Evolutionary conservation across 2,888 invertebrate species (phyloP).

Genomic region (Vandiemenella viatica): DNA sequence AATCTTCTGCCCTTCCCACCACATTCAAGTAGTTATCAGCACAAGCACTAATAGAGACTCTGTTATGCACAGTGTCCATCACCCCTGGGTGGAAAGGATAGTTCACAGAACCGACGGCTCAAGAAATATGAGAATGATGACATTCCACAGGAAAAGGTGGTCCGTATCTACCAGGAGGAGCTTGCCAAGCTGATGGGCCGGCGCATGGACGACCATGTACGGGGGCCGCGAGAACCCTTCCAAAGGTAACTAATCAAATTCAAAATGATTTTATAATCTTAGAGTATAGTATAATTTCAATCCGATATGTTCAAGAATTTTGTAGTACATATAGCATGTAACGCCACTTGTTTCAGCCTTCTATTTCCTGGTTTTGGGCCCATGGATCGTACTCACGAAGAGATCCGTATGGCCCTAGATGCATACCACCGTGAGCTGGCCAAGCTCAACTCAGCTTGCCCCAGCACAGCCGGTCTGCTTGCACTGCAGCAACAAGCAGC

Average conservation of each 20-base stretch:
- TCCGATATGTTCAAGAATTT: no score
- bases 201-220: conserved; percentile 49
- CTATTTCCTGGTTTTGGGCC: conserved; percentile 62
- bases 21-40: no score
- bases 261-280: no score
- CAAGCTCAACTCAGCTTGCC: conserved; percentile 46
- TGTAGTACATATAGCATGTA: no score
- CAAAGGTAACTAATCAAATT: conserved; percentile 63
- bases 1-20: no score
- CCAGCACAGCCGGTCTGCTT: conserved; percentile 35
- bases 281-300: no score
- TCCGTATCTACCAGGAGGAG: conserved; percentile 88
- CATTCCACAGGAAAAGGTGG: conserved; percentile 91
- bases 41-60: no score
- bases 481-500: conserved; percentile 60
- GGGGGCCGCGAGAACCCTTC: conserved; percentile 61
- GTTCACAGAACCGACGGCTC: conserved; percentile 54
- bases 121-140: conserved; percentile 86
- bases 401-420: conserved; percentile 76
- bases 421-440: conserved; percentile 87
- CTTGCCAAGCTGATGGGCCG: conserved; percentile 81
- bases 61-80: conserved; percentile 49
- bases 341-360: conserved; percentile 35
- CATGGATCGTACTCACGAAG: conserved; percentile 43
- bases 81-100: conserved; percentile 59